Conservation (phyloP, 2,888 invertebrate genomes). For the Drosophila nr. medialis region DNA sequence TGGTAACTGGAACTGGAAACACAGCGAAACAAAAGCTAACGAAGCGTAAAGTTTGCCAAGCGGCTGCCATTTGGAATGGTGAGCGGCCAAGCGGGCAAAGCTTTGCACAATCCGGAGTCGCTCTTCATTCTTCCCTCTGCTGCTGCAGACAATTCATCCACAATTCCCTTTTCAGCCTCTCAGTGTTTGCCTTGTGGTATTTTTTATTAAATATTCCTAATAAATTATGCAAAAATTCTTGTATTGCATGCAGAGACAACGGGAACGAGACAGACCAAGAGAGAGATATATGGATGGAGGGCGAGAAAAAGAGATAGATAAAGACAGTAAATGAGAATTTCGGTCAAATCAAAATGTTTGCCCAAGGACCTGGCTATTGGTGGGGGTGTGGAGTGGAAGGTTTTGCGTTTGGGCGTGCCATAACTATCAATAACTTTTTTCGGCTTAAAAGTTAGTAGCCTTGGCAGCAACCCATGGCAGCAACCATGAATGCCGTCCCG, state of each 20-base stretch:
- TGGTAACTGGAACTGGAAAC: constrained; percentile 30
- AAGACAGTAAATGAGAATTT: constrained; percentile 19
- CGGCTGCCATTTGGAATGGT: constrained; percentile 65
- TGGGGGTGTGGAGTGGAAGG: background rate
- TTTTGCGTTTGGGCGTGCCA: constrained; percentile 62
- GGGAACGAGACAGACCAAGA: background rate
- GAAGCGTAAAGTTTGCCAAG: constrained; percentile 79
- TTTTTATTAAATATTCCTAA: constrained; percentile 80
- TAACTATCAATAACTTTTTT: constrained; percentile 71
- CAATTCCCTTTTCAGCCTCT: constrained; percentile 49
- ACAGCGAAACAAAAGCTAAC: constrained; percentile 72
- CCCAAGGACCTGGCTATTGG: constrained; percentile 16
- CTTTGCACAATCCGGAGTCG: constrained; percentile 14
- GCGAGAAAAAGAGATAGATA: background rate
- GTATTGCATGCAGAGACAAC: constrained; percentile 61
- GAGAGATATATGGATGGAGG: background rate
- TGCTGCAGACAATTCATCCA: constrained; percentile 27
- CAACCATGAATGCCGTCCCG: constrained; percentile 38
- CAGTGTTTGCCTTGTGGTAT: constrained; percentile 74
- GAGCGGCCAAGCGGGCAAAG: constrained; percentile 42
- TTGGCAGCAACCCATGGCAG: constrained; percentile 13
- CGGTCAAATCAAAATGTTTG: constrained; percentile 71
- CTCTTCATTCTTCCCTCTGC: background rate
- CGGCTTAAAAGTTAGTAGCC: constrained; percentile 49
- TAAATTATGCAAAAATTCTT: constrained; percentile 77